phyloP scores from a whole-genome alignment of 2,113 vertebrate genomes.

The Acanthochromis polyacanthus region DNA sequence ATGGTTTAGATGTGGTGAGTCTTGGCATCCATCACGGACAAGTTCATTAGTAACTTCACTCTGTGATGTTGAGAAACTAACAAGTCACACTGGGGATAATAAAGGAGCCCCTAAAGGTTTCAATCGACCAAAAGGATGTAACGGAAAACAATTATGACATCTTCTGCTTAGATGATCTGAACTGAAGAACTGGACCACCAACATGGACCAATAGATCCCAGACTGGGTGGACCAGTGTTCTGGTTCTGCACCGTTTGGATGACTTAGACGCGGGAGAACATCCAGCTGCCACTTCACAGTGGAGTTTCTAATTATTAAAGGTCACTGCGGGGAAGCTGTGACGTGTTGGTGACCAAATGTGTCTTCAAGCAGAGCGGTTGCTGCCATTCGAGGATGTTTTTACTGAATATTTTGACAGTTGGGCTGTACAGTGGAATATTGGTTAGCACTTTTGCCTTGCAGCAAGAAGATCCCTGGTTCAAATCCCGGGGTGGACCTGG shows the following conservation, averaged over 20 bases:
- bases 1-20: background rate
- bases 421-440: background rate
- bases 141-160: constrained; percentile 9
- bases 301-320: background rate
- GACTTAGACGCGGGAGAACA: constrained; percentile 22
- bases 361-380: constrained; percentile 10
- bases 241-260: background rate
- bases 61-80: constrained; percentile 3
- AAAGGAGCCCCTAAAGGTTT: background rate
- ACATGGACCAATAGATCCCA: background rate
- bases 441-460: too few species aligned
- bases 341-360: background rate
- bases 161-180: background rate
- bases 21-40: background rate
- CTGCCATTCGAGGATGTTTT: constrained; percentile 17
- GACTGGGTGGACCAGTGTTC: constrained; percentile 14
- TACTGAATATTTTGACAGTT: background rate
- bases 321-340: constrained; percentile 14
- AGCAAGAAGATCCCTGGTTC: too few species aligned
- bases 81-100: constrained; percentile 21
- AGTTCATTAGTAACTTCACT: constrained; percentile 24
- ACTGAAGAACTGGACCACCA: constrained; percentile 32
- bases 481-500: too few species aligned
- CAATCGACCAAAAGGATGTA: background rate
- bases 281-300: background rate